Base-by-base conservation (phyloP, 2,797 vertebrate genomes). In the Lemur catta region DNA sequence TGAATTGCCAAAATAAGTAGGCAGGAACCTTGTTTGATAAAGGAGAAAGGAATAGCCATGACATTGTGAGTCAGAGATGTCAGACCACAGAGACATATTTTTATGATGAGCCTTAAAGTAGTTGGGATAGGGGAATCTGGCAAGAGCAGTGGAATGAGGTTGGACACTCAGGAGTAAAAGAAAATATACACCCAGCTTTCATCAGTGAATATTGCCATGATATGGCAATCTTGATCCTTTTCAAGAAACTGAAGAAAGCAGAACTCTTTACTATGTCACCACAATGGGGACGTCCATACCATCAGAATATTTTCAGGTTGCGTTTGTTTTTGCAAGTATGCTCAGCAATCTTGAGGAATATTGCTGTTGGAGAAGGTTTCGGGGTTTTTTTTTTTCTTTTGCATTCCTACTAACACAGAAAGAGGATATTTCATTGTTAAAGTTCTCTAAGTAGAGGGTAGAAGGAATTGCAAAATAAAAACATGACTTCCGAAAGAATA, bases 331-430 rank as follows among this genome's bases (percentile, higher is more conserved):
- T 84, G 33, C 30, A 89, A 86, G 46, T 80, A 41, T 74, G n/a
- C 11, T 61, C 67, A 81, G 57, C n/a, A 46, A 43, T 41, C 41
- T 82, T 94, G 52, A 94, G 33, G 61, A 75, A 33, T 65, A 69
- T 52, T 71, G 71, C 41, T 87, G 67, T 63, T 86, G 74, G 59
- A 78, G 89, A 78, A 89, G 59, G 35, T 82, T 28, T 75, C 26
- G 8, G 35, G 17, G 33, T 63, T n/a, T 17, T 63, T 17, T 76
- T 65, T 96, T 92, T 94, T 75, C 89, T 85, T 93, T 89, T 72
- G 2, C 76, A 57, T 96, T 85, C 61, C 52, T 88, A 28, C 48
- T 46, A 72, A 35, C 52, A 38, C 71, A 75, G 48, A 96, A 92
- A 90, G n/a, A 84, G n/a, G 57, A 95, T n/a, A 26, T n/a, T 63